Evolutionary conservation across 2,113 vertebrate genomes (phyloP).

Genomic region (Sarotherodon lohbergeri): DNA sequence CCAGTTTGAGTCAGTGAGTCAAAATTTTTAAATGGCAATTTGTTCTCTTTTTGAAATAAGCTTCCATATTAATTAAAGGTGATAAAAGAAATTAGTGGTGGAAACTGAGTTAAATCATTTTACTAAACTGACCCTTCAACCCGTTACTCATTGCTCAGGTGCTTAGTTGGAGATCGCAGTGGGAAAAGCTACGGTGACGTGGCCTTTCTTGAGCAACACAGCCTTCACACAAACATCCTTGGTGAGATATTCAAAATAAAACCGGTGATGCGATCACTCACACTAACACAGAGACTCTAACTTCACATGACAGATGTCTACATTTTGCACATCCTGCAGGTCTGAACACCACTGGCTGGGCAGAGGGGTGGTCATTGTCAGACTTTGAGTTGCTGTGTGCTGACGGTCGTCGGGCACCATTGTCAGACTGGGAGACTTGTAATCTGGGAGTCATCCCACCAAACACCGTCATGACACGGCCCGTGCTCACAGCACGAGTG

Average conservation of each 20-base stretch:
- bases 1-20: not conserved
- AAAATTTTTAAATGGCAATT: not conserved
- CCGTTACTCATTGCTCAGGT: slow-evolving; percentile 46
- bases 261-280: not conserved
- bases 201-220: slow-evolving; percentile 85
- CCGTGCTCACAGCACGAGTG: slow-evolving; percentile 78
- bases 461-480: slow-evolving; percentile 81
- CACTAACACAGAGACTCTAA: not conserved
- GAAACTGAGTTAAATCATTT: not conserved
- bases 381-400: slow-evolving; percentile 83
- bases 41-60: not conserved
- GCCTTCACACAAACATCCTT: slow-evolving; percentile 79
- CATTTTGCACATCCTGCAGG: slow-evolving; percentile 50
- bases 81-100: not conserved
- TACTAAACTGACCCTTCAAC: not conserved
- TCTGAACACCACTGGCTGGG: slow-evolving; percentile 78
- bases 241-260: slow-evolving; percentile 61
- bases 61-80: not conserved
- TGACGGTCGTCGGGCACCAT: slow-evolving; percentile 67
- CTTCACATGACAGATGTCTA: not conserved
- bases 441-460: slow-evolving; percentile 82
- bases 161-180: slow-evolving; percentile 81
- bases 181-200: slow-evolving; percentile 86
- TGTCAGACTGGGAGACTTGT: slow-evolving; percentile 81
- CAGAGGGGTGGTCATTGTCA: slow-evolving; percentile 53